A percentile compares a stretch with the other conserved stretches of the same genome.
phyloP scores from a whole-genome alignment of 2,888 invertebrate genomes.

The Meganola albula region DNA sequence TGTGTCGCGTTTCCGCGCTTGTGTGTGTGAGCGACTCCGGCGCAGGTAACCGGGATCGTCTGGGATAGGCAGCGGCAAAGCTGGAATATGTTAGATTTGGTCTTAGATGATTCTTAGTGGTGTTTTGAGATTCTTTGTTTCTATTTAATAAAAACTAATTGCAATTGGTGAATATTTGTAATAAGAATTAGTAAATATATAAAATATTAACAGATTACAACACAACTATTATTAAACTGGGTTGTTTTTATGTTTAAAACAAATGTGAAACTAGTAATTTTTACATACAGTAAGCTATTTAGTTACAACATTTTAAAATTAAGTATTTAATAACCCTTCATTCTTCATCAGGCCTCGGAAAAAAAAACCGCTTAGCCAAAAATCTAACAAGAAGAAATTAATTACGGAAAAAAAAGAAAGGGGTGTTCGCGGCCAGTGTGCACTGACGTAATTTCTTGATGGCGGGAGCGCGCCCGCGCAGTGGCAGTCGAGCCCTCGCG shows the following conservation, averaged over 20 bases:
- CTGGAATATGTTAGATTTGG: slow-evolving; percentile 49
- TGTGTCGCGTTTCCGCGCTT: slow-evolving; percentile 55
- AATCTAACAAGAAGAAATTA: slow-evolving; percentile 71
- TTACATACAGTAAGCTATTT: too few species aligned
- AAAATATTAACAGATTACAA: too few species aligned
- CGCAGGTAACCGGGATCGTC: slow-evolving; percentile 73
- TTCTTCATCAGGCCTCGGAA: too few species aligned
- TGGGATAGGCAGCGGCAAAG: slow-evolving; percentile 50
- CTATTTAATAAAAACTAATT: too few species aligned
- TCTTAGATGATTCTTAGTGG: slow-evolving; percentile 64
- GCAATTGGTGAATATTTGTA: too few species aligned
- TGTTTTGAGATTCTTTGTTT: slow-evolving; percentile 4
- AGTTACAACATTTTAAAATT: too few species aligned
- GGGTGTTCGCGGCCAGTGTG: slow-evolving; percentile 60
- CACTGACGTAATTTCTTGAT: slow-evolving; percentile 63
- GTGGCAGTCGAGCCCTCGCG: slow-evolving; percentile 60
- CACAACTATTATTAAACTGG: too few species aligned
- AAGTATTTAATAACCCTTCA: too few species aligned
- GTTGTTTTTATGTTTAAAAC: too few species aligned
- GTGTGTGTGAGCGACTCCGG: slow-evolving; percentile 36
- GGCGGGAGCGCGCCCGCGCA: slow-evolving; percentile 52
- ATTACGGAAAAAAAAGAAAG: slow-evolving; percentile 72
- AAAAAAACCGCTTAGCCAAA: slow-evolving; percentile 52
- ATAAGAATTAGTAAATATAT: too few species aligned
- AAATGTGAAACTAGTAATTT: too few species aligned